Conservation (phyloP, 2,797 vertebrate genomes). For the Todus mexicanus region DNA sequence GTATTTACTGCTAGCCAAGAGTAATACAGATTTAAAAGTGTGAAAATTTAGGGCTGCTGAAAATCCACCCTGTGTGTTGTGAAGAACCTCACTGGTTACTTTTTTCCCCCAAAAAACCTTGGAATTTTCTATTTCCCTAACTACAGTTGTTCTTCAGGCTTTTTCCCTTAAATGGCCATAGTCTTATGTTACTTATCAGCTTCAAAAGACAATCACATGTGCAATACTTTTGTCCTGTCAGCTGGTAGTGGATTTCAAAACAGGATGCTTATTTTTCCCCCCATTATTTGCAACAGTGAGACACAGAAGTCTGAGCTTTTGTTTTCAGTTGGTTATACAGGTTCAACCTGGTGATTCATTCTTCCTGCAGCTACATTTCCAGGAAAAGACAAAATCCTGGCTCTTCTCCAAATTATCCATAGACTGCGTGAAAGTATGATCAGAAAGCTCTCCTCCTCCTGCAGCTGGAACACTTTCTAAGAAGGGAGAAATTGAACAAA, state of each 20-base stretch:
- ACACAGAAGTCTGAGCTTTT: constrained; percentile 44
- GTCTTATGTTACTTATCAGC: not conserved
- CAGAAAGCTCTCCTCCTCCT: not conserved
- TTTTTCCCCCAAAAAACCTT: not conserved
- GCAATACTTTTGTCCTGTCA: constrained; percentile 44
- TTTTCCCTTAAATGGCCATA: constrained; percentile 40
- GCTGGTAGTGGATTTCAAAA: constrained; percentile 48
- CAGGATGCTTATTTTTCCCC: constrained; percentile 60
- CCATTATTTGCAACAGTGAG: constrained; percentile 41
- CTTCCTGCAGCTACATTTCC: constrained; percentile 56
- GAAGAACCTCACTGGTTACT: not conserved
- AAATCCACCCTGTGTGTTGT: not conserved
- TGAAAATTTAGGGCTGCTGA: not conserved
- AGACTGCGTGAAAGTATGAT: not conserved
- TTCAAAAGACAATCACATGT: not conserved
- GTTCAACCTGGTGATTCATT: constrained; percentile 55
- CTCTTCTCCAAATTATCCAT: constrained; percentile 31
- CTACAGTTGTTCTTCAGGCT: not conserved
- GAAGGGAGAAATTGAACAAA: constrained; percentile 28
- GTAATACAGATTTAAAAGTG: not conserved
- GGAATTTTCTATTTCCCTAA: not conserved
- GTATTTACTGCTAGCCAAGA: not conserved
- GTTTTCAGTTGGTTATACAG: constrained; percentile 45
- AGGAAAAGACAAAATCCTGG: constrained; percentile 58
- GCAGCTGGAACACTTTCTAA: constrained; percentile 46